These are phyloP conservation scores for Amphiura filiformis DNA, from an alignment of 35 echinoderm and acorn worm genomes.

Conservation along the genomic window DNA sequence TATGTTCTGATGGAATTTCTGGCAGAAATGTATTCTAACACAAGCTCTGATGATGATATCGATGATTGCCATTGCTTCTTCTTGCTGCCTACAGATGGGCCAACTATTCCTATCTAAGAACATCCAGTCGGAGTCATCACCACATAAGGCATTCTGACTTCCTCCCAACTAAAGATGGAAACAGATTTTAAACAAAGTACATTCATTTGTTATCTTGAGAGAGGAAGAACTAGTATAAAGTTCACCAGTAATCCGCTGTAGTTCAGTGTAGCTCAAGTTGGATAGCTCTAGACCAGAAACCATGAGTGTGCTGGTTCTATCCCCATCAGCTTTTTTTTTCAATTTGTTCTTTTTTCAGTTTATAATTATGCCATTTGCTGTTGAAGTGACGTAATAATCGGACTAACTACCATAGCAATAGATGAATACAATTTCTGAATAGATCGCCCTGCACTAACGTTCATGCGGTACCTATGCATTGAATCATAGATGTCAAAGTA, in stretches of 20 bases:
- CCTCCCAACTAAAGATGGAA: constrained; percentile 29
- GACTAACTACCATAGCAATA: too few species aligned
- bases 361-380: too few species aligned
- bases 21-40: constrained; percentile 52
- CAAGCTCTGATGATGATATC: constrained; percentile 58
- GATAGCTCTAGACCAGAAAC: too few species aligned
- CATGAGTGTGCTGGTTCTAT: too few species aligned
- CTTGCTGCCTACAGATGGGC: constrained; percentile 77
- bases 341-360: too few species aligned
- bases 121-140: constrained; percentile 26
- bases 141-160: not conserved
- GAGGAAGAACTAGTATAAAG: not conserved
- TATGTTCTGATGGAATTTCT: not conserved
- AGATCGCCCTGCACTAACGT: too few species aligned
- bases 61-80: constrained; percentile 67
- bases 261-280: not conserved
- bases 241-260: not conserved
- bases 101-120: constrained; percentile 91
- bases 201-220: not conserved
- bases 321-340: too few species aligned
- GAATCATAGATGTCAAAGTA: too few species aligned
- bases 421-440: too few species aligned
- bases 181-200: not conserved
- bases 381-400: too few species aligned
- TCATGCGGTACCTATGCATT: too few species aligned